Percentiles rank a stretch among this genome's conserved stretches.
phyloP scores from a whole-genome alignment of 2,888 invertebrate genomes.

The Lymantria dispar region DNA sequence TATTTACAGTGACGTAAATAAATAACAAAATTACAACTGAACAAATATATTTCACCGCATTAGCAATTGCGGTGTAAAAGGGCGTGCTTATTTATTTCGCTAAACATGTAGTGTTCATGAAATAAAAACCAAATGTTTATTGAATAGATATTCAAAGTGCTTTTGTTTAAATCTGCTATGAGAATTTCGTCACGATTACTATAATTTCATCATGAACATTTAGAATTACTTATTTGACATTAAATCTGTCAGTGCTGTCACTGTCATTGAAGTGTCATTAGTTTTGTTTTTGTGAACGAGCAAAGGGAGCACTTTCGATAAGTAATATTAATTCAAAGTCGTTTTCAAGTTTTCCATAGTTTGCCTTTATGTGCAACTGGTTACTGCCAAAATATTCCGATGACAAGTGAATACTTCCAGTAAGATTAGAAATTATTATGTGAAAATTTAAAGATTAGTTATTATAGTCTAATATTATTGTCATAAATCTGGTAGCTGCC shows the following conservation, averaged over 20 bases:
- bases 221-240: too few relatives aligned
- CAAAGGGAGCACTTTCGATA: too few relatives aligned
- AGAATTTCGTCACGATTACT: conserved; percentile 41
- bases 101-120: conserved; percentile 13
- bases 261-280: conserved; percentile 19
- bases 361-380: too few relatives aligned
- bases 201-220: conserved; percentile 45
- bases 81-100: conserved; percentile 8
- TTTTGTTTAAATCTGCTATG: conserved; percentile 35
- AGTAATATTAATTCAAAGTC: too few relatives aligned
- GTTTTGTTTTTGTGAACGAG: conserved; percentile 5
- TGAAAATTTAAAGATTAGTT: too few relatives aligned
- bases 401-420: too few relatives aligned
- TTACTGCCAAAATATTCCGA: too few relatives aligned
- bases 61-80: neutral
- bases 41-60: conserved; percentile 36
- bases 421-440: too few relatives aligned
- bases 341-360: too few relatives aligned
- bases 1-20: conserved; percentile 69
- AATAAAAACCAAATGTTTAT: conserved; percentile 12
- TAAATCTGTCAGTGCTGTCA: too few relatives aligned
- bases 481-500: too few relatives aligned
- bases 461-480: too few relatives aligned
- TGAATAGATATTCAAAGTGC: conserved; percentile 14
- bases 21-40: conserved; percentile 54